Conservation (phyloP, 2,797 vertebrate species). For the Triplophysa bombifrons region DNA sequence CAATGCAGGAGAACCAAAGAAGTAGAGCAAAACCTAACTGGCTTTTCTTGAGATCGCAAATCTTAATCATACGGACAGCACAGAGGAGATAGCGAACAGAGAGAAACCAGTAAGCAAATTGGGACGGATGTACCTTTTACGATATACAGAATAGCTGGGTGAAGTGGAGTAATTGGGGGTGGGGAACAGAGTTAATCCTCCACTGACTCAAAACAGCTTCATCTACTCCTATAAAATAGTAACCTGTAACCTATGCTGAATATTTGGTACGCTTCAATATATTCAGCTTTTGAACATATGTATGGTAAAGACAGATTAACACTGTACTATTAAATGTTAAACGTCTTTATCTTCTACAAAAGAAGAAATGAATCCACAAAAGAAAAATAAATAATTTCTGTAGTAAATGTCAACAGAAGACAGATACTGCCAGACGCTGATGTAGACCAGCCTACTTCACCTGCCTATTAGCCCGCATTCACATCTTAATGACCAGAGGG, state of each 20-base stretch:
- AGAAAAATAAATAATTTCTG: conserved; percentile 7
- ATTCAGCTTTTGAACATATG: not conserved
- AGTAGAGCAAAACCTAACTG: conserved; percentile 68
- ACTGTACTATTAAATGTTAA: not conserved
- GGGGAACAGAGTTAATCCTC: conserved; percentile 53
- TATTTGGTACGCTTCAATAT: not conserved
- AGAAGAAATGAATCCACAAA: not conserved
- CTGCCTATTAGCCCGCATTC: conserved; percentile 79
- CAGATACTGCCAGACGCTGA: conserved; percentile 79
- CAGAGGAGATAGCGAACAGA: conserved; percentile 70
- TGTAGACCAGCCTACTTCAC: conserved; percentile 72
- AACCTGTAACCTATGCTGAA: not conserved
- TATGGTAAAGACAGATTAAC: not conserved
- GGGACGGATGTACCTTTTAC: conserved; percentile 77
- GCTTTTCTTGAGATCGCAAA: conserved; percentile 74
- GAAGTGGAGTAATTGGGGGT: conserved; percentile 54
- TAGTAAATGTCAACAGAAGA: conserved; percentile 55
- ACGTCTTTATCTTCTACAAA: not conserved
- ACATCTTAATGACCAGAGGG: conserved; percentile 78
- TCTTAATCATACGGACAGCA: conserved; percentile 63
- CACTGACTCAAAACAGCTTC: conserved; percentile 32
- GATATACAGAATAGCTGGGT: conserved; percentile 63
- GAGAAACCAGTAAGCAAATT: conserved; percentile 73
- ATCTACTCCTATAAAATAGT: conserved; percentile 36
- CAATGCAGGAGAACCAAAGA: conserved; percentile 68